A percentile compares a stretch with the other conserved stretches of the same genome.
phyloP scores from a whole-genome alignment of 1,140 invertebrate genomes.

The Drosophila serrata region DNA sequence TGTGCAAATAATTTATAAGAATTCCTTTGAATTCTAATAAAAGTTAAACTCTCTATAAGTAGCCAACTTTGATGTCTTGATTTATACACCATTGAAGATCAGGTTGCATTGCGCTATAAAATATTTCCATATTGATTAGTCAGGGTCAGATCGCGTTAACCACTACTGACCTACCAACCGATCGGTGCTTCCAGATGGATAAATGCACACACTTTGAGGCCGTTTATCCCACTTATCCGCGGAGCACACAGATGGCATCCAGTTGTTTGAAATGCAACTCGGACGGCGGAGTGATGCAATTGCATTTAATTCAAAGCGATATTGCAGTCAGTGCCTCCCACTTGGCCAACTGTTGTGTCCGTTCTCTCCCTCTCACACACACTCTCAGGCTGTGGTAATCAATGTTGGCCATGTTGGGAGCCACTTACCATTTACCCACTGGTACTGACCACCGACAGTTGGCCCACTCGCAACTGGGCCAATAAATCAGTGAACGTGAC shows the following conservation, averaged over 20 bases:
- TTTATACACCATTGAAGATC: neutral
- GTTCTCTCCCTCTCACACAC: conserved; percentile 4
- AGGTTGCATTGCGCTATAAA: neutral
- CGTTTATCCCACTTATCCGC: conserved; percentile 30
- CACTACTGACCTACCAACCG: neutral
- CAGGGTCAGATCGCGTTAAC: conserved; percentile 31
- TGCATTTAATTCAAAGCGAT: conserved; percentile 56
- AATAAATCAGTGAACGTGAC: conserved; percentile 78
- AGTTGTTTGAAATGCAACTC: conserved; percentile 47
- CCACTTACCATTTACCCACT: conserved; percentile 27
- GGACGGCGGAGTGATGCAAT: conserved; percentile 50
- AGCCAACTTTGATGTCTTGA: neutral
- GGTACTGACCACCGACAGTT: conserved; percentile 28
- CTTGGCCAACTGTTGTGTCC: conserved; percentile 60
- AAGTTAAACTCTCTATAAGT: neutral
- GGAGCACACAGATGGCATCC: conserved; percentile 18
- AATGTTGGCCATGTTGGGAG: conserved; percentile 52
- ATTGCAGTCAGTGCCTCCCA: conserved; percentile 42
- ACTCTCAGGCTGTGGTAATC: conserved; percentile 30
- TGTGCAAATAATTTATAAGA: too few relatives aligned
- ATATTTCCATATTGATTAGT: conserved; percentile 11
- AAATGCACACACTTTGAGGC: conserved; percentile 20
- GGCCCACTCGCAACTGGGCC: conserved; percentile 73
- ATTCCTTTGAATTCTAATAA: too few relatives aligned
- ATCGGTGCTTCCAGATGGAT: conserved; percentile 20